A percentile compares a stretch with the other conserved stretches of the same genome.
phyloP scores from a whole-genome alignment of 2,113 vertebrate species.

The Ceyx margarethae region DNA sequence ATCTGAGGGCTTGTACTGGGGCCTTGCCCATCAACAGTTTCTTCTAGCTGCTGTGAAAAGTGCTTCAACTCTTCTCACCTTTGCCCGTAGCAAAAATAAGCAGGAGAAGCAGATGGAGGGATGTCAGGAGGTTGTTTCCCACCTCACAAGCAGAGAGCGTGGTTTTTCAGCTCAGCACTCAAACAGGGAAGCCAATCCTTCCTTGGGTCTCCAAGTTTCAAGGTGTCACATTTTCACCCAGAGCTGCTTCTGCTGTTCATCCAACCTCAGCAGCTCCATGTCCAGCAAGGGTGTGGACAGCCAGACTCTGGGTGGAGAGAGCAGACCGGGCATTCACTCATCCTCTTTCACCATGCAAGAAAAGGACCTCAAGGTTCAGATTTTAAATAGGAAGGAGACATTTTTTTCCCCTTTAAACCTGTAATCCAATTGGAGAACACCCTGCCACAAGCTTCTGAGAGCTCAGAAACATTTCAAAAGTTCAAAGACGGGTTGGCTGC shows the following conservation, averaged over 20 bases:
- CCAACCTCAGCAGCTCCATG: neutral
- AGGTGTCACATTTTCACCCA: neutral
- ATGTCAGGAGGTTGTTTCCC: neutral
- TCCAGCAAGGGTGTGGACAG: accelerated
- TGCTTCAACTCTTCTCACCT: neutral
- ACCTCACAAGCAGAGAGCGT: accelerated
- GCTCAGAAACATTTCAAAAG: neutral
- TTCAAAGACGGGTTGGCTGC: neutral
- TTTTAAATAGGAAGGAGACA: neutral
- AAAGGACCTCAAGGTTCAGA: neutral
- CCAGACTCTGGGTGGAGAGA: neutral
- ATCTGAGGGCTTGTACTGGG: neutral
- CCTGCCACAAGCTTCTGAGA: neutral
- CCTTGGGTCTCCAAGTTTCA: accelerated
- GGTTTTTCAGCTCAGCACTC: neutral
- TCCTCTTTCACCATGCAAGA: neutral
- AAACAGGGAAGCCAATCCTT: accelerated
- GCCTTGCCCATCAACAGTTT: neutral
- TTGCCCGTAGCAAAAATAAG: accelerated
- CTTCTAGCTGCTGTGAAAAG: neutral
- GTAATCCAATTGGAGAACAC: neutral
- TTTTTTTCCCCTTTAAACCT: neutral
- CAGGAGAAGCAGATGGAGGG: neutral
- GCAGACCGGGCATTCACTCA: neutral
- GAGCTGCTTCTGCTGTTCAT: neutral